These are phyloP conservation scores for Atlantisia rogersi DNA, from an alignment of 2,113 vertebrate genomes.

Conservation along the genomic window DNA sequence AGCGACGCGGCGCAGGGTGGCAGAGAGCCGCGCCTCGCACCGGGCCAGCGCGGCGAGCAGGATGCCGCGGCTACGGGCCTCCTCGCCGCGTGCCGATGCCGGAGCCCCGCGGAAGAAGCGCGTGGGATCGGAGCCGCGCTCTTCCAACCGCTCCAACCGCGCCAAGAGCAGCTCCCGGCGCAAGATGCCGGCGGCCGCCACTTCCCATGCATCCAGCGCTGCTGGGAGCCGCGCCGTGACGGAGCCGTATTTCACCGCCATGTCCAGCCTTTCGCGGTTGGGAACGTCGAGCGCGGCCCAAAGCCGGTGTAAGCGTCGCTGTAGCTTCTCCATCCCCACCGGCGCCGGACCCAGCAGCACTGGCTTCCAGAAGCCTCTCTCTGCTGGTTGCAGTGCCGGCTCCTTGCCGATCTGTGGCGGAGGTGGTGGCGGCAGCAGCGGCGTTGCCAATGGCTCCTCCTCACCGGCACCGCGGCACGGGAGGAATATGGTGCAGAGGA, in stretches of 20 bases:
- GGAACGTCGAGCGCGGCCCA: background rate
- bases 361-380: background rate
- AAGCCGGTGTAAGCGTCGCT: background rate
- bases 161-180: background rate
- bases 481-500: background rate
- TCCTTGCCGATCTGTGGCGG: no score
- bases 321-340: no score
- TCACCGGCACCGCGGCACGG: background rate
- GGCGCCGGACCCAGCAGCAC: background rate
- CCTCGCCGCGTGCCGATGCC: fast-evolving
- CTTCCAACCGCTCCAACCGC: background rate
- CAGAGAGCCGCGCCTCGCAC: background rate
- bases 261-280: background rate
- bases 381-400: no score
- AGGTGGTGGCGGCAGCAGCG: no score
- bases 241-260: background rate
- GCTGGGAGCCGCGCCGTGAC: background rate
- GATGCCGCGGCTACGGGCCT: background rate
- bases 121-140: background rate
- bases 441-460: background rate
- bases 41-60: background rate
- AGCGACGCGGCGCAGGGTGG: background rate
- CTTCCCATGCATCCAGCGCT: background rate
- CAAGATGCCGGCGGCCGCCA: background rate
- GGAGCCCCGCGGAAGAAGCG: background rate